Evolutionary conservation across 2,888 invertebrate genomes (phyloP), one percentile per base, ranked within the genome.

Genomic region (Epinotia brunnichana): DNA sequence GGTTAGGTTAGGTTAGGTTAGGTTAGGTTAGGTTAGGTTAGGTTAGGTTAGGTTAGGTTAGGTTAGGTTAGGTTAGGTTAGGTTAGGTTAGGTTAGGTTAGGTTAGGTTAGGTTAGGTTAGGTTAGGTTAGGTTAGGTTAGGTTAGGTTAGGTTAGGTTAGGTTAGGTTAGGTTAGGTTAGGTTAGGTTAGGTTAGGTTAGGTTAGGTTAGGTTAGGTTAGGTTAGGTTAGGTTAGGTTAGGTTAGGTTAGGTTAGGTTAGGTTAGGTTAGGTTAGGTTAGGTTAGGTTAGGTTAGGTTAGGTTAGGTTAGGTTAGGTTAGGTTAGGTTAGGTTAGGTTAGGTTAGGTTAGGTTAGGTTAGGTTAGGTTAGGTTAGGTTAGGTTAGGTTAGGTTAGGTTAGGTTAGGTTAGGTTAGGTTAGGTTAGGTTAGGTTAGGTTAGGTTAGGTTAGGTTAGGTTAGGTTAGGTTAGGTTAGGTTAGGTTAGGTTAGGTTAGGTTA

Each of bases 401-500:
- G 17, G 53, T n/a, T 17, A 4, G 17, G n/a, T 17, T 53, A 3
- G n/a, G n/a, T 17, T n/a, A 15, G 17, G n/a, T 13, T 9, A 9
- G 3, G 53, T n/a, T 15, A 15, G 17, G 17, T 9, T 4, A 3
- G 15, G 17, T 15, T 15, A 4, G 10, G 53, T 17, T 9, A 4
- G 13, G 10, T 3, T 53, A 53, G 19, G 53, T 53, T 53, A 19
- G 19, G 53, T 53, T 19, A 19, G 19, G 53, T 19, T 53, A 51
- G 53, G 53, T 53, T 19, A 53, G 19, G 21, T 19, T 53, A 53
- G 53, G 51, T 51, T 51, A 51, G 51, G 51, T 51, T 39, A 21
- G 39, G 60, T 35, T 60, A 39, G 60, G 60, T 60, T 60, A 60
- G 60, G 71, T 71, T 71, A 71, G 71, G 71, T 71, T 67, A 67